phyloP scores from a whole-genome alignment of 2,113 vertebrate species.

The Charadrius vociferus region DNA sequence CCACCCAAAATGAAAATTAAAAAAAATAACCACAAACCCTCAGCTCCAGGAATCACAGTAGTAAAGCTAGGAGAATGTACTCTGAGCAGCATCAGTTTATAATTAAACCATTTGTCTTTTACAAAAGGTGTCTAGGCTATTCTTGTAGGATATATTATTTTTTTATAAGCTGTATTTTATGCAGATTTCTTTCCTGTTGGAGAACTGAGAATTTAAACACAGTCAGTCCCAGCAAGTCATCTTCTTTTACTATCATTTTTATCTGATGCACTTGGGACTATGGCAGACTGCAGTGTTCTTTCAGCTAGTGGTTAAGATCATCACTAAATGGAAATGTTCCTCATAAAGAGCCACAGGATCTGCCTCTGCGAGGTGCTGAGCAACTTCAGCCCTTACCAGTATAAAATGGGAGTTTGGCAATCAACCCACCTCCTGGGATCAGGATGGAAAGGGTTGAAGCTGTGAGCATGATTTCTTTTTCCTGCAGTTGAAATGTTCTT shows the following conservation, averaged over 20 bases:
- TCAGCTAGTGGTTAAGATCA: neutral
- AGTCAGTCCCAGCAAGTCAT: neutral
- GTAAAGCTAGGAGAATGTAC: neutral
- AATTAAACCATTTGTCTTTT: constrained; percentile 39
- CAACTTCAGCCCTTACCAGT: neutral
- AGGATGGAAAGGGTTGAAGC: neutral
- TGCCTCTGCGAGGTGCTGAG: neutral
- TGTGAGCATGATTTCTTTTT: neutral
- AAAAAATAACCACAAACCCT: neutral
- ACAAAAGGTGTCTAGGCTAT: neutral
- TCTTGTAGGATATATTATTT: neutral
- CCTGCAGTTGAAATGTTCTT: neutral
- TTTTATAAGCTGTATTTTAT: neutral
- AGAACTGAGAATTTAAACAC: neutral
- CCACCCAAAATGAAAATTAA: neutral
- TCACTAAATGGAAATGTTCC: neutral
- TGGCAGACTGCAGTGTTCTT: neutral
- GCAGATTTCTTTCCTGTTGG: neutral
- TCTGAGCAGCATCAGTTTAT: neutral
- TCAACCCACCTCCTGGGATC: neutral
- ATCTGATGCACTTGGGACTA: neutral
- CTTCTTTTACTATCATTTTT: neutral
- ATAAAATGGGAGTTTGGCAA: neutral
- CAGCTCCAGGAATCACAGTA: neutral
- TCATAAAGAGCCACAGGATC: neutral